Evolutionary conservation across 2,888 invertebrate species (phyloP).

Genomic region (Mechanitis mazaeus): DNA sequence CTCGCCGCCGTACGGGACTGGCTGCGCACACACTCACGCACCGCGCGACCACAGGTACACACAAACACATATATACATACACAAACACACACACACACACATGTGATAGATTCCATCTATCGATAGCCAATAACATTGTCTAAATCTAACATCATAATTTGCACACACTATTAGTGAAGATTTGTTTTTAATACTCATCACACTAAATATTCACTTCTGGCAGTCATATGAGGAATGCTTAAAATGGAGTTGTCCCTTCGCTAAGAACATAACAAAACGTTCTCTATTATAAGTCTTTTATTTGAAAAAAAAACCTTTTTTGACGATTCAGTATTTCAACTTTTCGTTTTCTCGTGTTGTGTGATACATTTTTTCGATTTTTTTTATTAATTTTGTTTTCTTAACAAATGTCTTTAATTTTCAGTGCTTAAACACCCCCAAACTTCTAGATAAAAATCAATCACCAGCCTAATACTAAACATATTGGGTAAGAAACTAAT

Average conservation of each 20-base stretch:
- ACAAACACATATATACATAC: neutral
- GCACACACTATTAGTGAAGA: too few relatives aligned
- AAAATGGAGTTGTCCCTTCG: too few relatives aligned
- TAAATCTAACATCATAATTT: too few relatives aligned
- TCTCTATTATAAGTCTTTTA: neutral
- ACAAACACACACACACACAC: too few relatives aligned
- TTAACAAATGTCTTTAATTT: slow-evolving; percentile 54
- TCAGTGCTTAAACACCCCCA: slow-evolving; percentile 54
- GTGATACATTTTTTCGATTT: slow-evolving; percentile 3
- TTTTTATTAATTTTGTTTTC: slow-evolving; percentile 24
- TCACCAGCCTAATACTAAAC: slow-evolving; percentile 48
- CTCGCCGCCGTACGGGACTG: slow-evolving; percentile 81
- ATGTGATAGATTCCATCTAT: too few relatives aligned
- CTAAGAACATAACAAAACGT: too few relatives aligned
- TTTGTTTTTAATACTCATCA: too few relatives aligned
- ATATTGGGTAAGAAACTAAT: slow-evolving; percentile 56
- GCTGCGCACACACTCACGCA: slow-evolving; percentile 69
- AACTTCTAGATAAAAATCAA: slow-evolving; percentile 49
- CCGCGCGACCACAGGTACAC: slow-evolving; percentile 61
- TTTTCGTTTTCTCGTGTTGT: slow-evolving; percentile 5
- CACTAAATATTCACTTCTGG: too few relatives aligned
- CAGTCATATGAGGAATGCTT: too few relatives aligned
- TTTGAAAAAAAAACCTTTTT: neutral
- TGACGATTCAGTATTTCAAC: neutral
- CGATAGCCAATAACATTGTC: too few relatives aligned